Percentiles rank a stretch among this genome's conserved stretches.
Conservation (phyloP, 1,140 invertebrate genomes). For the Drosophila pruinosa region DNA sequence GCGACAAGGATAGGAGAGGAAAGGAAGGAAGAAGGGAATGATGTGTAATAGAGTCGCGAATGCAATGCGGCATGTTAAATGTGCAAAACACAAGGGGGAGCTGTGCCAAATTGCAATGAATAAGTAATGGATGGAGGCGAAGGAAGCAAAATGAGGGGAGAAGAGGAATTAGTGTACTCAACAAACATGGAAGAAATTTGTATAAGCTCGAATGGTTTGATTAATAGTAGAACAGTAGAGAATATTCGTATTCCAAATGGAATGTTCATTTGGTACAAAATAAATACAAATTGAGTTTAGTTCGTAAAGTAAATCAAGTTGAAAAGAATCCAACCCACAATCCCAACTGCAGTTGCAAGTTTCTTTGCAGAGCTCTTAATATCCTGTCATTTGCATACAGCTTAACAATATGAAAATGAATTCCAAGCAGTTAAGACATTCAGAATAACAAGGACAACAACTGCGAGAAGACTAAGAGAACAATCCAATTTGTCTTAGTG, state of each 20-base stretch:
- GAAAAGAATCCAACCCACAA: neutral
- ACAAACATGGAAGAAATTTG: neutral
- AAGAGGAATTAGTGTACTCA: neutral
- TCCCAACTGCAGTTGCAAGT: neutral
- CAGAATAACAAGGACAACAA: constrained; percentile 9
- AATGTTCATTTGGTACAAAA: neutral
- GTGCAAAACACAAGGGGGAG: constrained; percentile 25
- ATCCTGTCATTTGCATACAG: constrained; percentile 10
- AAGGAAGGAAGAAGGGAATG: neutral
- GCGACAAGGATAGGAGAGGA: neutral
- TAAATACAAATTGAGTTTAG: neutral
- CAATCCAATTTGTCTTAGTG: constrained; percentile 50
- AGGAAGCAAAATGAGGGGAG: neutral
- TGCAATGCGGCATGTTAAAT: constrained; percentile 38
- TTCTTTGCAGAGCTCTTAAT: neutral
- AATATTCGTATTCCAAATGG: neutral
- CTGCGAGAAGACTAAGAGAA: constrained; percentile 4
- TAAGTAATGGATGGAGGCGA: constrained; percentile 8
- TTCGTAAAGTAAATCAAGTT: neutral
- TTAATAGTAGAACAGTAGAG: neutral
- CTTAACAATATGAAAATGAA: neutral
- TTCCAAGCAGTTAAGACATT: constrained; percentile 17
- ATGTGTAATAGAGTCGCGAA: constrained; percentile 23
- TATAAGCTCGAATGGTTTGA: neutral
- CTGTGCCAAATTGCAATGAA: constrained; percentile 36